Percentiles rank a stretch among this genome's conserved stretches.
Conservation (phyloP, 2,113 vertebrate species). For the Gracilinanus agilis region DNA sequence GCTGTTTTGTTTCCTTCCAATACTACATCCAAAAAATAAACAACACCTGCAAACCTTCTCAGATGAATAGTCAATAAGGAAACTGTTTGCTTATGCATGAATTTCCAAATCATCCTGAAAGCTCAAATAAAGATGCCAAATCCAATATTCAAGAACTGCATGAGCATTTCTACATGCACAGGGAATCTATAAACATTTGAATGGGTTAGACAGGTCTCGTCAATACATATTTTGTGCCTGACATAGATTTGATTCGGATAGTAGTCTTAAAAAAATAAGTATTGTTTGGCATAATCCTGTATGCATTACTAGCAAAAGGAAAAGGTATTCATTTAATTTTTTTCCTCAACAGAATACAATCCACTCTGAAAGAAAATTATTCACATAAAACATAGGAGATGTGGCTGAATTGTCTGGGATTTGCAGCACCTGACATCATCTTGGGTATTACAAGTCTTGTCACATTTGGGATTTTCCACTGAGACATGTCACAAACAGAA, state of each 20-base stretch:
- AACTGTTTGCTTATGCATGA: neutral
- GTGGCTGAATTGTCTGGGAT: neutral
- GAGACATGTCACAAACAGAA: neutral
- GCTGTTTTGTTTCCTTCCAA: neutral
- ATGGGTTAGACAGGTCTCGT: neutral
- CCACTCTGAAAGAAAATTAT: neutral
- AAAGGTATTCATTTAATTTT: neutral
- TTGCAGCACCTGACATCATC: neutral
- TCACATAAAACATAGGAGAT: neutral
- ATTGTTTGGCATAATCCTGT: neutral
- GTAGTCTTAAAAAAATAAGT: neutral
- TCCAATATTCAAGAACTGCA: neutral
- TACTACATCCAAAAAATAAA: neutral
- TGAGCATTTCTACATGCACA: neutral
- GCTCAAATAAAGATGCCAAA: conserved; percentile 1
- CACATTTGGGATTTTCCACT: neutral
- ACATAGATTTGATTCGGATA: neutral
- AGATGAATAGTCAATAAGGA: neutral
- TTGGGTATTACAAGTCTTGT: neutral
- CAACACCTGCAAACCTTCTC: neutral
- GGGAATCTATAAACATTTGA: neutral
- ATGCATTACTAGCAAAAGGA: neutral
- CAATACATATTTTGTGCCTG: neutral
- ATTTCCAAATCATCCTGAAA: neutral
- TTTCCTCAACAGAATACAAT: neutral